These are phyloP conservation scores for Caenorhabditis sinica DNA, from an alignment of 2,888 invertebrate genomes.

Conservation along the genomic window DNA sequence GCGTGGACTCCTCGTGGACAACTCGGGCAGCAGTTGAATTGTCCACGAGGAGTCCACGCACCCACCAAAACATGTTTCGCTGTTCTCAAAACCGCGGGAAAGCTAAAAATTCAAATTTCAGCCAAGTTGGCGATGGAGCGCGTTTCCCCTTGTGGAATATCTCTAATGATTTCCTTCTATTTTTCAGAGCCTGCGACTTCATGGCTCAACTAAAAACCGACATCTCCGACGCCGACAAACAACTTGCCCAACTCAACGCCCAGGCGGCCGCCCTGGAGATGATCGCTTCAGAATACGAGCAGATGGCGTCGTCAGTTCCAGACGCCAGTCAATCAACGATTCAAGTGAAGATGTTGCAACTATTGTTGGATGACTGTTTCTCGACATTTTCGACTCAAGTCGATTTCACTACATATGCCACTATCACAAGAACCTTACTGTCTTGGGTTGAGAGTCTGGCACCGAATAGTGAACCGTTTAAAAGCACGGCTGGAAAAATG, in stretches of 20 bases:
- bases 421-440: slow-evolving; percentile 72
- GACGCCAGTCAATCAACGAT: slow-evolving; percentile 68
- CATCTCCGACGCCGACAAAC: slow-evolving; percentile 74
- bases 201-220: slow-evolving; percentile 78
- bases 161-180: background rate
- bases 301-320: slow-evolving; percentile 75
- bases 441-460: slow-evolving; percentile 71
- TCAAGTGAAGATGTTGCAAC: slow-evolving; percentile 80
- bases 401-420: slow-evolving; percentile 77
- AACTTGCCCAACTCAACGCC: slow-evolving; percentile 73
- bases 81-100: too few relatives aligned
- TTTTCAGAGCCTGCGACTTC: slow-evolving; percentile 80
- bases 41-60: too few relatives aligned
- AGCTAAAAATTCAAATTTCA: too few relatives aligned
- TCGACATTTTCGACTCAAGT: slow-evolving; percentile 77
- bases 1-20: too few relatives aligned
- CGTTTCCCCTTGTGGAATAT: too few relatives aligned
- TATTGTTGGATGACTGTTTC: slow-evolving; percentile 80
- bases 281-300: slow-evolving; percentile 83
- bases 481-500: slow-evolving; percentile 68
- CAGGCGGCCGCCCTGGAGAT: slow-evolving; percentile 80
- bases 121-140: too few relatives aligned
- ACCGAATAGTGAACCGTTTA: slow-evolving; percentile 68
- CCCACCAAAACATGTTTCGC: too few relatives aligned
- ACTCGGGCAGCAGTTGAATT: too few relatives aligned